A percentile compares a stretch with the other conserved stretches of the same genome.
Conservation (phyloP, 2,113 vertebrate species). For the Passer montanus region DNA sequence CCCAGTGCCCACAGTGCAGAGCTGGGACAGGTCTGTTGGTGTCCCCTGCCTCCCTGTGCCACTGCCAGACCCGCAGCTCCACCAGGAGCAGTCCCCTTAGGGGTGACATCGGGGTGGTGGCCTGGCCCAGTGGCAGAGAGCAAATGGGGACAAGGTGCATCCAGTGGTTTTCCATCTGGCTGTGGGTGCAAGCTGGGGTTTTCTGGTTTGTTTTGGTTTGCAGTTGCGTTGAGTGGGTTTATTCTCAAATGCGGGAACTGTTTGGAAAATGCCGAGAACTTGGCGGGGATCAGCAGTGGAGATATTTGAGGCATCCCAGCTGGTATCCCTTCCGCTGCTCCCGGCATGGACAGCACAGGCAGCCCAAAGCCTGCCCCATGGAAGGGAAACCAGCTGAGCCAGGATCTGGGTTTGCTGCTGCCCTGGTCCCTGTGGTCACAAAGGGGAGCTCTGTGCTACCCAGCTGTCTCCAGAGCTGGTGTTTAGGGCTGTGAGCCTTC, state of each 20-base stretch:
- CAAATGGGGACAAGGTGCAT: background rate
- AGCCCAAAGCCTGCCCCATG: background rate
- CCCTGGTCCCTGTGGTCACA: background rate
- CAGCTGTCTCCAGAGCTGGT: background rate
- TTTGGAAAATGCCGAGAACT: conserved; percentile 33
- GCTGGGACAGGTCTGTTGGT: background rate
- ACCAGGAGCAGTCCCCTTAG: accelerated
- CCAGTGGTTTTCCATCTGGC: background rate
- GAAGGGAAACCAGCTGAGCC: background rate
- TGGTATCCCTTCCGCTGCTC: background rate
- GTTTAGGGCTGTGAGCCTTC: background rate
- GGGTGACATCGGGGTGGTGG: accelerated
- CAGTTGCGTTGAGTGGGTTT: background rate
- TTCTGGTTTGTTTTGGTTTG: conserved; percentile 21
- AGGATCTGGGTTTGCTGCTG: background rate
- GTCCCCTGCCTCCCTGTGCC: background rate
- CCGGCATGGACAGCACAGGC: background rate
- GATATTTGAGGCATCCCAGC: background rate
- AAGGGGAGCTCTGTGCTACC: background rate
- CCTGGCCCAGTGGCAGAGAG: background rate
- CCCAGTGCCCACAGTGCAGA: background rate
- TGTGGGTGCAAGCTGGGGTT: background rate
- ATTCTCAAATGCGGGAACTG: background rate
- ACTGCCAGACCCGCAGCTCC: background rate
- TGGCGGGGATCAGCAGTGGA: background rate